phyloP scores from a whole-genome alignment of 2,797 vertebrate species.

The Etheostoma perlongum region DNA sequence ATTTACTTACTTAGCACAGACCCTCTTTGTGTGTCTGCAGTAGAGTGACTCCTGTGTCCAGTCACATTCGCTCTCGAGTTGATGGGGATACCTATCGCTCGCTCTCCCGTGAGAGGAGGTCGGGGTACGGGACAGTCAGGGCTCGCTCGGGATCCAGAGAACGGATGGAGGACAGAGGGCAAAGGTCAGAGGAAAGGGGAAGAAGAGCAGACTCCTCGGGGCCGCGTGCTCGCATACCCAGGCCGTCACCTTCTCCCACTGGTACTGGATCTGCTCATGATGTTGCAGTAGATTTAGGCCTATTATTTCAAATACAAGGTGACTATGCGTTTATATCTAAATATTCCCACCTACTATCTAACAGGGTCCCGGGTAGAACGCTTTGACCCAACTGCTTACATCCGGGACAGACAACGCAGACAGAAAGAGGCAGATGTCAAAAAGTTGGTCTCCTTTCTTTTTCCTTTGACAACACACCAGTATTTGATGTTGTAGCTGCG shows the following conservation, averaged over 20 bases:
- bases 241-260: conserved; percentile 87
- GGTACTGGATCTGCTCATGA: conserved; percentile 57
- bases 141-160: conserved; percentile 89
- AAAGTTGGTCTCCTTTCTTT: conserved; percentile 80
- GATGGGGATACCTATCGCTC: conserved; percentile 83
- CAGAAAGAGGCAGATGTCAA: conserved; percentile 87
- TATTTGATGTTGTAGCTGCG: background rate
- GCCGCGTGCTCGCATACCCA: conserved; percentile 71
- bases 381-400: conserved; percentile 93
- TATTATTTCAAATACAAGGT: background rate
- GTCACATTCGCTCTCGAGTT: conserved; percentile 65
- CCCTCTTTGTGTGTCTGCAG: conserved; percentile 65
- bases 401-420: conserved; percentile 88
- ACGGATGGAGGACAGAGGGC: conserved; percentile 65
- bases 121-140: conserved; percentile 52
- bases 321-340: background rate
- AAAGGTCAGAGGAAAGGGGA: conserved; percentile 77
- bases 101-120: conserved; percentile 80
- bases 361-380: conserved; percentile 83
- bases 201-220: conserved; percentile 83
- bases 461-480: fast-evolving
- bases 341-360: background rate
- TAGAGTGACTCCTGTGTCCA: conserved; percentile 75
- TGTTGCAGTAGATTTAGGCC: background rate
- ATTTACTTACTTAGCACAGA: background rate